A percentile compares a stretch with the other conserved stretches of the same genome.
Evolutionary conservation across 2,113 vertebrate genomes (phyloP).

Genomic region (Alethe castanea): DNA sequence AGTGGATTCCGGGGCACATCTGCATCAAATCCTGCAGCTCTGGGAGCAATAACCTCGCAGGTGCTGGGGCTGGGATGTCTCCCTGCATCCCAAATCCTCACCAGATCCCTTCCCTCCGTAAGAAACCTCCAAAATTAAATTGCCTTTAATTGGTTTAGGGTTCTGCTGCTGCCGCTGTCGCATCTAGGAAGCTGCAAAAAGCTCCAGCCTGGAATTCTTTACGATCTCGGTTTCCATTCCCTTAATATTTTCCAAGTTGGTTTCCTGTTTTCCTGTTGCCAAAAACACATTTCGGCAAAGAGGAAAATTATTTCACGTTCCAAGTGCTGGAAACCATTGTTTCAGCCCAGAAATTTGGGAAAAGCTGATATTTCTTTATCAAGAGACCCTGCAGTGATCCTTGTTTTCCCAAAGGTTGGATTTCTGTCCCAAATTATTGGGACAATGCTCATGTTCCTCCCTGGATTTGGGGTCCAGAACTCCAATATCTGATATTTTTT

Average conservation of each 20-base stretch:
- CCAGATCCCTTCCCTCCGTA: not conserved
- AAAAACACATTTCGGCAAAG: not conserved
- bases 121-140: not conserved
- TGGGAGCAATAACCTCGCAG: constrained; percentile 6
- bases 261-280: constrained; percentile 40
- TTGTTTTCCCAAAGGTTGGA: not conserved
- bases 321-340: not conserved
- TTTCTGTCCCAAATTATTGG: not conserved
- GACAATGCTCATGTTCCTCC: accelerated
- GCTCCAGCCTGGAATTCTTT: not conserved
- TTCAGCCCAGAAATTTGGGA: not conserved
- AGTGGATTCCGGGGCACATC: not conserved
- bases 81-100: not conserved
- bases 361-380: not conserved
- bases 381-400: not conserved
- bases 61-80: not conserved
- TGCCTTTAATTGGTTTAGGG: constrained; percentile 18
- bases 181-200: not conserved
- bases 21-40: not conserved
- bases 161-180: not conserved
- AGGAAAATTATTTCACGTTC: not conserved
- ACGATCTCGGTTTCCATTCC: not conserved
- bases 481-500: not conserved
- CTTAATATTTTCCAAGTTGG: constrained; percentile 22
- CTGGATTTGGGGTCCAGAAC: not conserved